Conservation (phyloP, 1,140 invertebrate genomes). For the Neodiprion fabricii region DNA sequence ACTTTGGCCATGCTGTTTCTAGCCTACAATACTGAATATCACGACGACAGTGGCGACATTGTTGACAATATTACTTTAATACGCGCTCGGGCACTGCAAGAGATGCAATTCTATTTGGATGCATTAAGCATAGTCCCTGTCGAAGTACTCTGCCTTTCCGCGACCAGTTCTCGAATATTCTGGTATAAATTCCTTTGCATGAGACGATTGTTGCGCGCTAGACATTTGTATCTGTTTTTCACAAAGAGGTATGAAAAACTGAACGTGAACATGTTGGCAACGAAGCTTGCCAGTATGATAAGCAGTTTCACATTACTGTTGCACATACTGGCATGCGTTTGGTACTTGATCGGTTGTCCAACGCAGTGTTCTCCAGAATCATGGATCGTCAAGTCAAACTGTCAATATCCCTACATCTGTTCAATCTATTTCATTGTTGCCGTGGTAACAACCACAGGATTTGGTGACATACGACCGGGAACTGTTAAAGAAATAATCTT, state of each 20-base stretch:
- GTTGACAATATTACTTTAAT: not conserved
- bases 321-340: not conserved
- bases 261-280: not conserved
- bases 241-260: not conserved
- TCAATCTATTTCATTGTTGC: not conserved
- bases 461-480: not conserved
- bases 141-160: constrained; percentile 2
- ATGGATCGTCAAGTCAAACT: not conserved
- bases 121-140: not conserved
- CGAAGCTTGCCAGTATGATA: not conserved
- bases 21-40: not conserved
- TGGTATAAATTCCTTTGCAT: not conserved
- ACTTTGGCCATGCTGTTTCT: not conserved
- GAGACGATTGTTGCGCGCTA: not conserved
- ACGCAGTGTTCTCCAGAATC: constrained; percentile 4
- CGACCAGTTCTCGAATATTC: not conserved
- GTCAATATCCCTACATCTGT: constrained; percentile 4
- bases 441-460: not conserved
- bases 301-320: not conserved
- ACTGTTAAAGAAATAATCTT: not conserved
- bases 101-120: not conserved
- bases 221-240: constrained; percentile 2
- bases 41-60: not conserved
- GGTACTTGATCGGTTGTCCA: not conserved
- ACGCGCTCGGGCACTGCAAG: not conserved